Evolutionary conservation across 1,140 invertebrate genomes (phyloP).

Genomic region (Phenacoccus solenopsis): DNA sequence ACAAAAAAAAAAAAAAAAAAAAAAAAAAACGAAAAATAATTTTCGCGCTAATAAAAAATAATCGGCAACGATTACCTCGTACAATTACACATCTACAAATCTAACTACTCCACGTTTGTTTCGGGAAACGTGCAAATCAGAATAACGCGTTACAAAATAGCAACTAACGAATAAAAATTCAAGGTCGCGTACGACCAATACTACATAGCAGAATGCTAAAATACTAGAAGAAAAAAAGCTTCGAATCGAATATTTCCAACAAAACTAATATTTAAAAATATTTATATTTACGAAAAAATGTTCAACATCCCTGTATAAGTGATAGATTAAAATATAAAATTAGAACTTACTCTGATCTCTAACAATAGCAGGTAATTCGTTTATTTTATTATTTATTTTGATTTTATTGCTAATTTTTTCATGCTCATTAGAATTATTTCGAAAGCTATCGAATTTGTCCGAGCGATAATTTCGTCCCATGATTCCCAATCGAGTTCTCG

Average conservation of each 20-base stretch:
- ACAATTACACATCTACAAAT: not conserved
- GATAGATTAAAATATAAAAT: not conserved
- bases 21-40: not conserved
- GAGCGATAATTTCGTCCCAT: not conserved
- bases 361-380: conserved; percentile 8
- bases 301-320: not conserved
- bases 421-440: not conserved
- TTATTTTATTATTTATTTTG: conserved; percentile 15
- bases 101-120: not conserved
- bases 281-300: not conserved
- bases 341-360: not conserved
- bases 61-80: no score
- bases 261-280: no score
- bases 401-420: conserved; percentile 12
- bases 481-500: conserved; percentile 1
- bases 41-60: not conserved
- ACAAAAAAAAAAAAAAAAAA: no score
- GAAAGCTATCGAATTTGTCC: not conserved
- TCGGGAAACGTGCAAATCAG: no score
- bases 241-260: no score
- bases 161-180: no score
- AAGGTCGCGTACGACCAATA: no score
- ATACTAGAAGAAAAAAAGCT: not conserved
- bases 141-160: no score
- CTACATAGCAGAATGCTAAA: not conserved